phyloP scores from a whole-genome alignment of 2,113 vertebrate genomes.

The Chaetura pelagica region DNA sequence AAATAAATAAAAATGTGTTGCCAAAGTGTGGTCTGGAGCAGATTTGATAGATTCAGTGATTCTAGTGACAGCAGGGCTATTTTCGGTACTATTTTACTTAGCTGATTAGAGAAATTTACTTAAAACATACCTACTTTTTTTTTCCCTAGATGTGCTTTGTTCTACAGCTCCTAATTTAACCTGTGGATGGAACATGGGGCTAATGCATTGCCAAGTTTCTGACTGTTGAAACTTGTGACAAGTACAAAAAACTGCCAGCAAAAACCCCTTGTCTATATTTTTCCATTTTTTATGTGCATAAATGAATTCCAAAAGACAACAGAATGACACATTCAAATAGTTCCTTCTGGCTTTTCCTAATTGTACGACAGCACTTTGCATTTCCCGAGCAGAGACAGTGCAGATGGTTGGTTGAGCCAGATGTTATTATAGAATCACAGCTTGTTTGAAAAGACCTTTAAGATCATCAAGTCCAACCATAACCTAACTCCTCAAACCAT shows the following conservation, averaged over 20 bases:
- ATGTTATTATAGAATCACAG: neutral
- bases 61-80: neutral
- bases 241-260: neutral
- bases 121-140: neutral
- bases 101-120: neutral
- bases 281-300: constrained; percentile 70
- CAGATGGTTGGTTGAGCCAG: neutral
- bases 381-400: constrained; percentile 49
- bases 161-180: neutral
- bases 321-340: constrained; percentile 63
- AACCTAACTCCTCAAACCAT: no score
- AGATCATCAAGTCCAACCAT: no score
- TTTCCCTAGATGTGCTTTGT: neutral
- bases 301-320: constrained; percentile 72
- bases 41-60: neutral
- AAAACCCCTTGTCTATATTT: constrained; percentile 27
- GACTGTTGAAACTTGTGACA: neutral
- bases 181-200: neutral
- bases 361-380: constrained; percentile 73
- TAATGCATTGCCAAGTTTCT: neutral
- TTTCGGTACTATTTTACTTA: neutral
- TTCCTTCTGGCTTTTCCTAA: constrained; percentile 62
- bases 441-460: no score
- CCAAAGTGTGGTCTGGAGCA: neutral
- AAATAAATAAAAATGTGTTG: neutral